Percentiles rank a stretch among this genome's conserved stretches.
phyloP scores from a whole-genome alignment of 2,797 vertebrate genomes.

The Ispidina picta region DNA sequence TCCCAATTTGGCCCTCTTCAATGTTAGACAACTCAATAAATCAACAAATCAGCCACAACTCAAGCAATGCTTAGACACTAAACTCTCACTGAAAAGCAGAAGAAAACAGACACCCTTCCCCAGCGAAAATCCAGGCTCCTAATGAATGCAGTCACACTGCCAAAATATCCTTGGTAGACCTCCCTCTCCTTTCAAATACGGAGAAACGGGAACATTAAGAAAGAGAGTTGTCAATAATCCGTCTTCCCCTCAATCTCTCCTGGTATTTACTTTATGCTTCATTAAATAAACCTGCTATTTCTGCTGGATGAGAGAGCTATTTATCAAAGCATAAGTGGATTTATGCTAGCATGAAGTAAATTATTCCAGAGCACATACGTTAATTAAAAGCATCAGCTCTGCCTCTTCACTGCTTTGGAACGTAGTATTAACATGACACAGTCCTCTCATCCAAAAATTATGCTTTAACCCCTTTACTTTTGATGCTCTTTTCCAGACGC shows the following conservation, averaged over 20 bases:
- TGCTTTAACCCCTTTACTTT: slow-evolving; percentile 28
- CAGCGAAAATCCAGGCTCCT: background rate
- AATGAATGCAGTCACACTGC: background rate
- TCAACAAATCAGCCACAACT: background rate
- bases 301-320: background rate
- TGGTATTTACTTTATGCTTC: slow-evolving; percentile 7
- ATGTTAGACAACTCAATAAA: background rate
- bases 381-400: slow-evolving; percentile 53
- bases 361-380: slow-evolving; percentile 17
- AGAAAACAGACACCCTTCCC: background rate
- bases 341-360: slow-evolving; percentile 27
- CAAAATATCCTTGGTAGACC: background rate
- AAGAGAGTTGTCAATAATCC: background rate
- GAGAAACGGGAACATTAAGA: background rate
- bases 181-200: background rate
- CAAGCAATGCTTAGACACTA: background rate
- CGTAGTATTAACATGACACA: slow-evolving; percentile 15
- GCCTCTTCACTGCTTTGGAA: slow-evolving; percentile 51
- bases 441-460: slow-evolving; percentile 20
- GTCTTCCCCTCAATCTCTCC: background rate
- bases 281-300: slow-evolving; percentile 52
- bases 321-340: slow-evolving; percentile 59
- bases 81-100: background rate
- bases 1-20: background rate
- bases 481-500: background rate